A percentile compares a stretch with the other conserved stretches of the same genome.
Evolutionary conservation across 1,140 invertebrate genomes (phyloP).

Genomic region (Asobara japonica): DNA sequence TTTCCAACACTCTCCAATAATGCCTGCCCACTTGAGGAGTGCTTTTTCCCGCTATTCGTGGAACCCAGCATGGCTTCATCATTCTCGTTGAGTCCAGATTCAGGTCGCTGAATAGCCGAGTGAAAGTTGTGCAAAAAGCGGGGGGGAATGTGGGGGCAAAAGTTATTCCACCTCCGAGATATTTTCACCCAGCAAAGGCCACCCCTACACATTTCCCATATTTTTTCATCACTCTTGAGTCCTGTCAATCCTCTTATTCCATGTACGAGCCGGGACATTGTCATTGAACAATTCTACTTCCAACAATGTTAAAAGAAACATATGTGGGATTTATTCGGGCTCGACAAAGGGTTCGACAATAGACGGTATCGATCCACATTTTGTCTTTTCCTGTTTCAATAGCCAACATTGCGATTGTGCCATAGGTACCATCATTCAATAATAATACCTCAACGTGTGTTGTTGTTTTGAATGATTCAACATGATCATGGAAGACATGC

Average conservation of each 20-base stretch:
- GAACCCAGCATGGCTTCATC: not conserved
- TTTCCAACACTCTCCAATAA: not conserved
- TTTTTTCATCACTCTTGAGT: not conserved
- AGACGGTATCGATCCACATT: not conserved
- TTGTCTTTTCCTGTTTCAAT: not conserved
- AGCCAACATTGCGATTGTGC: not conserved
- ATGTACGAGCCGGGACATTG: not conserved
- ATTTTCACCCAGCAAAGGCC: not conserved
- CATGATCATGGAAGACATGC: not conserved
- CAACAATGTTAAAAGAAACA: not conserved
- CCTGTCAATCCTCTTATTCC: not conserved
- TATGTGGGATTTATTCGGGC: not conserved
- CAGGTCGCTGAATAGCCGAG: conserved; percentile 4
- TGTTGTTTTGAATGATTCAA: not conserved
- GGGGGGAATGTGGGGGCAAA: too few relatives aligned
- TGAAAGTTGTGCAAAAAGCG: not conserved
- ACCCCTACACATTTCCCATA: not conserved
- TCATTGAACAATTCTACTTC: not conserved
- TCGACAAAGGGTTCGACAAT: conserved; percentile 3
- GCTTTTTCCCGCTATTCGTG: not conserved
- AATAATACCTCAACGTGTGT: not conserved
- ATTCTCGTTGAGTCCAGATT: not conserved
- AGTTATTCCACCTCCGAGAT: not conserved
- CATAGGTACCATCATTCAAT: not conserved
- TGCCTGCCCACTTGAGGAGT: not conserved